Conservation (phyloP, 2,113 vertebrate species). For the Cyprichromis sp. region DNA sequence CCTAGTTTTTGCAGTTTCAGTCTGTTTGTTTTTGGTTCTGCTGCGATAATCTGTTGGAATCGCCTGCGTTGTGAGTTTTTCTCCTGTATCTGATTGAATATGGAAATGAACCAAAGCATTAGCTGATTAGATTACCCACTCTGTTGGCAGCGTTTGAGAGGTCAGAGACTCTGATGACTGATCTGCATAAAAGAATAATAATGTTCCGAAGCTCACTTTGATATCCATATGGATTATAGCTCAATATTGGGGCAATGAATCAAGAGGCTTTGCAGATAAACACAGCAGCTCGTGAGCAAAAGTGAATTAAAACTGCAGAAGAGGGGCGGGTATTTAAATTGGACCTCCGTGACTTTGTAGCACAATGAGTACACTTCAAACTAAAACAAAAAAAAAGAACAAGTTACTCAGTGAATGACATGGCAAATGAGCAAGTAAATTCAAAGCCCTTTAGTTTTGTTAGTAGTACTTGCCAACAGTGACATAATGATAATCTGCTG, state of each 20-base stretch:
- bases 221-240: not conserved
- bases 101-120: not conserved
- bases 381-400: not conserved
- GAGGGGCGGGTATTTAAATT: not conserved
- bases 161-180: not conserved
- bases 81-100: not conserved
- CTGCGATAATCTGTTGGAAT: not conserved
- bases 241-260: not conserved
- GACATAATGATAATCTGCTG: constrained; percentile 47
- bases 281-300: not conserved
- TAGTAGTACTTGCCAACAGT: not conserved
- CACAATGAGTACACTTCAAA: not conserved
- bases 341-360: not conserved
- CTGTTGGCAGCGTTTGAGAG: not conserved
- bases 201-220: not conserved
- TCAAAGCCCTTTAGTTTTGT: not conserved
- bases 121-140: not conserved
- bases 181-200: not conserved
- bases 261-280: not conserved
- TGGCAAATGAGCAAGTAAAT: constrained; percentile 1
- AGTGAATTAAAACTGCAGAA: not conserved
- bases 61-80: not conserved
- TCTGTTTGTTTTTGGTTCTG: not conserved
- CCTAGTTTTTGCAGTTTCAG: not conserved
- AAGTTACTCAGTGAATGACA: not conserved